These are phyloP conservation scores for Liopterus haemorrhoidalis DNA, from an alignment of 2,888 invertebrate genomes.

Conservation along the genomic window DNA sequence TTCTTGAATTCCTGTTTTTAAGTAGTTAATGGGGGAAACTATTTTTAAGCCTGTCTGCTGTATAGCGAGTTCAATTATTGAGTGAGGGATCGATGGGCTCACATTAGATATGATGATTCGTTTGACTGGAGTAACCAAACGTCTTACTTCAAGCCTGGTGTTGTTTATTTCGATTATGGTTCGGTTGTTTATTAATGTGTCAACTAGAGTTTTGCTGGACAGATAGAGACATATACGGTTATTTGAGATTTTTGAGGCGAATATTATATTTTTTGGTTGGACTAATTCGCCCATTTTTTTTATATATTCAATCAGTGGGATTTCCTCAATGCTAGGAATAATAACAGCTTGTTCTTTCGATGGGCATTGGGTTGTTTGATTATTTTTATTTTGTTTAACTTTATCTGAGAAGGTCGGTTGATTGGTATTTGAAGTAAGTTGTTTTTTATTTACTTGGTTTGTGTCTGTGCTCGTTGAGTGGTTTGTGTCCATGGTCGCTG, in stretches of 20 bases:
- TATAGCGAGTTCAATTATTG: not conserved
- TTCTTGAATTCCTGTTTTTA: not conserved
- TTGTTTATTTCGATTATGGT: slow-evolving; percentile 8
- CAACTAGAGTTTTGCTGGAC: slow-evolving; percentile 6
- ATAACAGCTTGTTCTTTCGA: slow-evolving; percentile 22
- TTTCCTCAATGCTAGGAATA: slow-evolving; percentile 12
- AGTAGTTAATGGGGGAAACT: not conserved
- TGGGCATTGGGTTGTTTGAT: slow-evolving; percentile 11
- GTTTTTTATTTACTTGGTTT: too few species aligned
- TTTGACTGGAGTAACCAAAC: not conserved
- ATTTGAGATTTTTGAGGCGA: slow-evolving; percentile 19
- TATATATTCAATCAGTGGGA: slow-evolving; percentile 13
- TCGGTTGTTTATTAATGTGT: slow-evolving; percentile 8
- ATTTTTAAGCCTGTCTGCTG: not conserved
- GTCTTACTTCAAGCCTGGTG: too few species aligned
- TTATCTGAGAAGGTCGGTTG: too few species aligned
- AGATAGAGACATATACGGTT: slow-evolving; percentile 22
- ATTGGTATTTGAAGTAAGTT: too few species aligned
- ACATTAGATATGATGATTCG: slow-evolving; percentile 3
- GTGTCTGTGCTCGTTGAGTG: too few species aligned
- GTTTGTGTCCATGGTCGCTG: too few species aligned
- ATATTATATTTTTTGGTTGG: slow-evolving; percentile 10
- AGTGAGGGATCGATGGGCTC: slow-evolving; percentile 3
- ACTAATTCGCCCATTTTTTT: slow-evolving; percentile 12
- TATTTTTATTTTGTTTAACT: too few species aligned